Evolutionary conservation across 2,888 invertebrate species (phyloP).

Genomic region (Nemurella pictetii): DNA sequence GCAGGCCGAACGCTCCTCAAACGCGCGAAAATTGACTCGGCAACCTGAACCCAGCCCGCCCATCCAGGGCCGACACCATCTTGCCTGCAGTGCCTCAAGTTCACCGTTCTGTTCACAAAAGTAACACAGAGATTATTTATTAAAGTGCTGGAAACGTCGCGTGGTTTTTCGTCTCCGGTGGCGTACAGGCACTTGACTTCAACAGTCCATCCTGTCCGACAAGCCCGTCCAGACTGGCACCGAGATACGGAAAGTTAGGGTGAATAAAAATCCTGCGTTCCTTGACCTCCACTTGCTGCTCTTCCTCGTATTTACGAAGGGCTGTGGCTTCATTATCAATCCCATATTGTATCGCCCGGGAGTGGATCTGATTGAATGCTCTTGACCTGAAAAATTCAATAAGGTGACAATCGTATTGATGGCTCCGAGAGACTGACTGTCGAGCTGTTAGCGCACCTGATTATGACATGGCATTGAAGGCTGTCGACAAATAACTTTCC

Average conservation of each 20-base stretch:
- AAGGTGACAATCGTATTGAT: no score
- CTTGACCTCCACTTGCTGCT: background rate
- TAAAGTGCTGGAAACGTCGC: no score
- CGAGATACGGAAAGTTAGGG: conserved; percentile 10
- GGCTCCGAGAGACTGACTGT: no score
- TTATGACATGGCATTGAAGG: background rate
- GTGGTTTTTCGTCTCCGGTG: conserved; percentile 2
- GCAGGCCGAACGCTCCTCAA: no score
- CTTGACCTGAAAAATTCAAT: no score
- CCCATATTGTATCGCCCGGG: conserved; percentile 16
- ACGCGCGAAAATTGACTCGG: no score
- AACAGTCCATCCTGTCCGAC: conserved; percentile 1
- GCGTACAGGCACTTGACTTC: conserved; percentile 24
- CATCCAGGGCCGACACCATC: no score
- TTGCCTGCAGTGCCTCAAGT: no score
- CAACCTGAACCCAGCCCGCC: no score
- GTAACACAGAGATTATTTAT: no score
- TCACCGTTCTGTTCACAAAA: no score
- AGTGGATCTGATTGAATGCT: no score
- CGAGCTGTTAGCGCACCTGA: background rate
- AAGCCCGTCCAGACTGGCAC: conserved; percentile 24
- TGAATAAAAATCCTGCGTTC: conserved; percentile 6
- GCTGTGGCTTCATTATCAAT: conserved; percentile 19
- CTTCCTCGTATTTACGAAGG: conserved; percentile 19
- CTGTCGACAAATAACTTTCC: background rate